A percentile compares a stretch with the other conserved stretches of the same genome.
phyloP scores from a whole-genome alignment of 2,797 vertebrate species.

The Diplodus sargus region DNA sequence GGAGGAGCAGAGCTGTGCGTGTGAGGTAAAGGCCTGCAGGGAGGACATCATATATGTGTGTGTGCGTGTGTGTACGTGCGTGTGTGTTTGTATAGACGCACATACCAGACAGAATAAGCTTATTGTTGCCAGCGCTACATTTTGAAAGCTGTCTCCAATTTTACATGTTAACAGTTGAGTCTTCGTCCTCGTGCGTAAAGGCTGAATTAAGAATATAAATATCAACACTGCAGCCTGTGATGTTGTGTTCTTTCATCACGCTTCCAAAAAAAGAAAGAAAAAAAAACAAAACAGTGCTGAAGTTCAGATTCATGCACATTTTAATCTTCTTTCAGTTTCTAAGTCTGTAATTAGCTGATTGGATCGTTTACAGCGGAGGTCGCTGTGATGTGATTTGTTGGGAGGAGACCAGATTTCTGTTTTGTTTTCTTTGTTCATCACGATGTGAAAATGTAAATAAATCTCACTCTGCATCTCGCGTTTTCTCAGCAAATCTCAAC shows the following conservation, averaged over 20 bases:
- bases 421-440: conserved; percentile 1
- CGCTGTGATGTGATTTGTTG: background rate
- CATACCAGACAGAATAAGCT: conserved; percentile 24
- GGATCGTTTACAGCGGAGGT: conserved; percentile 23
- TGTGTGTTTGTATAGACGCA: background rate
- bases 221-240: too few species aligned
- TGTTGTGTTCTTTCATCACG: too few species aligned
- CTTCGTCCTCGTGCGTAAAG: background rate
- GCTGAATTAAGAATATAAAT: background rate
- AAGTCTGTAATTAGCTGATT: conserved; percentile 45
- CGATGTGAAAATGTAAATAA: background rate
- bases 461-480: background rate
- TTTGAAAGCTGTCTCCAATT: conserved; percentile 14
- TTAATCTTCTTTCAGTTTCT: conserved; percentile 34
- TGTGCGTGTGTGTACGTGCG: too few species aligned
- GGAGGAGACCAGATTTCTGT: too few species aligned
- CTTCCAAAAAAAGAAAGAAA: too few species aligned
- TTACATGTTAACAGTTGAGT: background rate
- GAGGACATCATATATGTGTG: conserved; percentile 23
- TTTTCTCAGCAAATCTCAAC: background rate
- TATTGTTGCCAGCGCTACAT: conserved; percentile 14
- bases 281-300: conserved; percentile 16
- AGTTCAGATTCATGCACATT: conserved; percentile 45
- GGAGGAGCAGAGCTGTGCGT: conserved; percentile 55
- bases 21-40: conserved; percentile 73